Evolutionary conservation across 2,797 vertebrate species (phyloP), one percentile per base, ranked within the genome.

Genomic region (Podarcis siculus): DNA sequence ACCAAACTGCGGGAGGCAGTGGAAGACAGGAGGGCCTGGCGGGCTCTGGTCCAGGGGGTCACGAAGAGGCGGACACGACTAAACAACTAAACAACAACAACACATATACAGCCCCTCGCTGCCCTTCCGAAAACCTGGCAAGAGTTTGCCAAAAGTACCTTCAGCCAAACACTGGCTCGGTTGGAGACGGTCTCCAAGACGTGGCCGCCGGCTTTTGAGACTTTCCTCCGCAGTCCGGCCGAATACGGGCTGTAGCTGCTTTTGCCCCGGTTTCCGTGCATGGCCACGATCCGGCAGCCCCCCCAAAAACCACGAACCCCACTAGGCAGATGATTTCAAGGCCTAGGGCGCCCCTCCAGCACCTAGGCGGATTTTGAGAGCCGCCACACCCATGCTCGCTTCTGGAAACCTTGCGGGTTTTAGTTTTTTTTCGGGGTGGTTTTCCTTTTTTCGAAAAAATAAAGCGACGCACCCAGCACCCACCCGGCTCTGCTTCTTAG

Each of bases 191-290:
- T 96, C 89, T 98, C 98, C 97, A 98, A 91, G 83, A 90, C 95
- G 35, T 91, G 89, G 35, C 91, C 94, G 15, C 91, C 67, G 49
- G 95, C 30, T 58, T 77, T 92, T 0, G 86, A 87, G 66, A 97
- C 97, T 92, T 93, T 98, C 84, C 95, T 92, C 85, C 95, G 97
- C 89, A 93, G 95, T 82, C 95, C 93, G 0, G 95, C 97, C 2
- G 95, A 91, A 85, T 96, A 97, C 13, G 98, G 98, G 87, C 98
- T 98, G 96, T 97, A 98, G 94, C 97, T 97, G n/a, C 90, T 95
- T 90, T 92, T 98, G 17, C 95, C 90, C 8, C 95, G 94, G 21
- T 96, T 96, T 90, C 97, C 97, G 84, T 98, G 95, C 98, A 98
- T 98, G 88, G 86, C 92, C 73, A 75, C 17, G 37, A 5, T 82